Evolutionary conservation across 2,797 vertebrate species (phyloP).

Genomic region (Pangasius djambal): DNA sequence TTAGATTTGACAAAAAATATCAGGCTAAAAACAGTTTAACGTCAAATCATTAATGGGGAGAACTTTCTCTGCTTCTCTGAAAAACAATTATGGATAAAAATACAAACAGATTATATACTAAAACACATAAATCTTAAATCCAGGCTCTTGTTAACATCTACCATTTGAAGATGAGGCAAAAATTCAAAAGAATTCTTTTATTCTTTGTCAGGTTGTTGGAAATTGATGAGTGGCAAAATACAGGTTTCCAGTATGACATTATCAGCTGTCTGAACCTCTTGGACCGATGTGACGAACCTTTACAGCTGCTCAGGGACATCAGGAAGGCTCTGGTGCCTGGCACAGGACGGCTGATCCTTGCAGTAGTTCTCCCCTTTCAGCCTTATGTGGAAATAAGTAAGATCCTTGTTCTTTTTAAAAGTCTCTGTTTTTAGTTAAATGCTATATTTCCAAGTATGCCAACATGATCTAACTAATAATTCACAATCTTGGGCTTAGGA

Average conservation of each 20-base stretch:
- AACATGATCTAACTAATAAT: neutral
- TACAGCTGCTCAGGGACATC: slow-evolving; percentile 88
- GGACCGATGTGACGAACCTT: slow-evolving; percentile 92
- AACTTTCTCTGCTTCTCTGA: neutral
- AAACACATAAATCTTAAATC: neutral
- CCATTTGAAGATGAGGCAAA: neutral
- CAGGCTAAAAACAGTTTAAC: neutral
- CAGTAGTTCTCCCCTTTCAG: slow-evolving; percentile 92
- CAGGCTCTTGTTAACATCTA: neutral
- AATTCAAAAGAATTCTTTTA: neutral
- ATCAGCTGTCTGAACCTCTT: slow-evolving; percentile 98
- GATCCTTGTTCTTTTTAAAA: slow-evolving; percentile 51
- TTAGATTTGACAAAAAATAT: neutral
- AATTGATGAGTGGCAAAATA: slow-evolving; percentile 92
- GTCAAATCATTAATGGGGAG: neutral
- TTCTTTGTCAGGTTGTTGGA: slow-evolving; percentile 76
- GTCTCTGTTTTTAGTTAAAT: neutral
- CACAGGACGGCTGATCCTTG: slow-evolving; percentile 88
- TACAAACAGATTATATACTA: neutral
- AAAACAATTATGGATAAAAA: neutral
- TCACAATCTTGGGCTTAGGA: slow-evolving; percentile 73
- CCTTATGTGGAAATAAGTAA: slow-evolving; percentile 96
- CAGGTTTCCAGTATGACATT: slow-evolving; percentile 90
- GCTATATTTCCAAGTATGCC: neutral
- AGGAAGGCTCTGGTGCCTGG: slow-evolving; percentile 84